Evolutionary conservation across 2,113 vertebrate species (phyloP).

Genomic region (Arothron firmamentum): DNA sequence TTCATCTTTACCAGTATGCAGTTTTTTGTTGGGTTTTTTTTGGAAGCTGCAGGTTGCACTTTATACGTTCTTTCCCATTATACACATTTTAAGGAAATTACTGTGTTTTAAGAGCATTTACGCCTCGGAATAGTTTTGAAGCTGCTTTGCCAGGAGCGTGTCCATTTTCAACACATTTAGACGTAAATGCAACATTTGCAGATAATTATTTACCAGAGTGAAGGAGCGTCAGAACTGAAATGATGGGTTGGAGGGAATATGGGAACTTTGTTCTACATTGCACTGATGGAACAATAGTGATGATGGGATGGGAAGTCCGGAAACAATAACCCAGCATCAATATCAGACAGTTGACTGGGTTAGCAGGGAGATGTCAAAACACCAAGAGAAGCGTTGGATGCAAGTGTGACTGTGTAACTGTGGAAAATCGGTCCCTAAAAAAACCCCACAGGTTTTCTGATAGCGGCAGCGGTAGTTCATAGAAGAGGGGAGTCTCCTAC

Average conservation of each 20-base stretch:
- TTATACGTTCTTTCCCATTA: not conserved
- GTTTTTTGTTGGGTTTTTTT: not conserved
- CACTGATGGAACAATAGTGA: too few species aligned
- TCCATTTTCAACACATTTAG: not conserved
- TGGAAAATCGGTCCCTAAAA: not conserved
- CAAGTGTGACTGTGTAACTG: too few species aligned
- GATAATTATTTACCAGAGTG: too few species aligned
- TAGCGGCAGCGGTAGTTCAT: not conserved
- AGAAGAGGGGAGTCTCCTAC: too few species aligned
- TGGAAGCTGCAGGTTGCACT: not conserved
- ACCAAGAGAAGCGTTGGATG: not conserved
- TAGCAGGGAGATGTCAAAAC: not conserved
- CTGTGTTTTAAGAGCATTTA: not conserved
- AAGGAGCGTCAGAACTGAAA: too few species aligned
- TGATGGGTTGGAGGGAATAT: too few species aligned
- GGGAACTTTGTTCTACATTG: too few species aligned
- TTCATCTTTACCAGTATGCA: not conserved
- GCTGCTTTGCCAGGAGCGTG: not conserved
- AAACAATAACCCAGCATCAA: too few species aligned
- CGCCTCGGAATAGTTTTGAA: not conserved
- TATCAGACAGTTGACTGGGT: too few species aligned
- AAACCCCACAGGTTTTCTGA: not conserved
- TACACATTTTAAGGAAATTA: not conserved
- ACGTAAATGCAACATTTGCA: too few species aligned
- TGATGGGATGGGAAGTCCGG: too few species aligned